These are phyloP conservation scores for Deroplatys truncata DNA, from an alignment of 2,888 invertebrate genomes.

Conservation along the genomic window DNA sequence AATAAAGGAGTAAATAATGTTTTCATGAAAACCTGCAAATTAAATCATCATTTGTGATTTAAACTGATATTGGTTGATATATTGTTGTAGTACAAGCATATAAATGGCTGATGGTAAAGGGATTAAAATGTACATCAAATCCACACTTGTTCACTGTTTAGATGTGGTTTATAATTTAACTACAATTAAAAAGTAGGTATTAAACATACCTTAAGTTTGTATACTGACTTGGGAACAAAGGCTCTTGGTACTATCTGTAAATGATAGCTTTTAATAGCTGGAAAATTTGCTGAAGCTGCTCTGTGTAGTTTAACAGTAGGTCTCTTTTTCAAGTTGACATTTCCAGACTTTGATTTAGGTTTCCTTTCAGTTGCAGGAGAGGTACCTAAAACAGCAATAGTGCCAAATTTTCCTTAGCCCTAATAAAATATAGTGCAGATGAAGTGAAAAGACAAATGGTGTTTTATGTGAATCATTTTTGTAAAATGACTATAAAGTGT, in stretches of 20 bases:
- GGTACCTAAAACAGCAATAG: not conserved
- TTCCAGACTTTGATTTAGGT: conserved; percentile 15
- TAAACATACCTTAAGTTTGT: not conserved
- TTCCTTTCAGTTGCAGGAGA: not conserved
- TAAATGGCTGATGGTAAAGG: not conserved
- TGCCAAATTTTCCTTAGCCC: not conserved
- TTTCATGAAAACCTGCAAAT: too few species aligned
- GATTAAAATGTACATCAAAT: not conserved
- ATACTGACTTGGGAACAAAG: not conserved
- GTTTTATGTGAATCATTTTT: too few species aligned
- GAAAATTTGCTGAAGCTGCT: conserved; percentile 10
- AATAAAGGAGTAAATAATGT: too few species aligned
- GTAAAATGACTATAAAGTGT: too few species aligned
- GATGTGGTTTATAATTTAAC: too few species aligned
- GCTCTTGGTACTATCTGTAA: not conserved
- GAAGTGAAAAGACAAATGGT: too few species aligned
- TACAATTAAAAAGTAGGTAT: too few species aligned
- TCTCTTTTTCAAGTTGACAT: not conserved
- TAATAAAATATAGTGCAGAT: not conserved
- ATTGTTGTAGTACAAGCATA: too few species aligned
- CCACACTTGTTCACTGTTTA: too few species aligned
- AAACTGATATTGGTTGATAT: too few species aligned
- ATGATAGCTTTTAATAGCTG: conserved; percentile 11
- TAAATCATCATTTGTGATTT: too few species aligned
- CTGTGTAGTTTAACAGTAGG: not conserved